Evolutionary conservation across 2,113 vertebrate species (phyloP).

Genomic region (Myrmophylax atrothorax): DNA sequence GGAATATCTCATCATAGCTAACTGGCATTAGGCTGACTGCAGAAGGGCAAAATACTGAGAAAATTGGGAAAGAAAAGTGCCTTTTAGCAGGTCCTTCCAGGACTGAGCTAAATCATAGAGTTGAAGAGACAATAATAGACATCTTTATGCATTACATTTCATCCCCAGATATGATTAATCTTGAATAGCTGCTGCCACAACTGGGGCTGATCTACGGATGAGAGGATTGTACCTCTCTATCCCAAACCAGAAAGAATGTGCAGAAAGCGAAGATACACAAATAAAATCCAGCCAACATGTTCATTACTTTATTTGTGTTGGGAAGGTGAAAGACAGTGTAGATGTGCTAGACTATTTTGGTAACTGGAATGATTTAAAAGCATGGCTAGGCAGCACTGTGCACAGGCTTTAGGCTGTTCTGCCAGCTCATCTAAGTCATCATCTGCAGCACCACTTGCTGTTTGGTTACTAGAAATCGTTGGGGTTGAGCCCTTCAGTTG

Average conservation of each 20-base stretch:
- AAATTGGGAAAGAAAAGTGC: background rate
- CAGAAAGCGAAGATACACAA: background rate
- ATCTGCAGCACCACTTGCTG: background rate
- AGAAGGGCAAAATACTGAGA: background rate
- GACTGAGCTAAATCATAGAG: background rate
- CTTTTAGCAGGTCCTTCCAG: background rate
- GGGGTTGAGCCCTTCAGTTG: background rate
- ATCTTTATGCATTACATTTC: background rate
- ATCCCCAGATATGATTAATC: background rate
- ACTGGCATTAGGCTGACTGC: background rate
- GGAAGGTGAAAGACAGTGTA: slow-evolving; percentile 30
- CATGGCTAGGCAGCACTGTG: background rate
- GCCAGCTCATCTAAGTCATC: slow-evolving; percentile 18
- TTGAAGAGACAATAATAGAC: background rate
- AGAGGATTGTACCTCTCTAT: background rate
- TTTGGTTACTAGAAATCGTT: background rate
- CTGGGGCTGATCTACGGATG: background rate
- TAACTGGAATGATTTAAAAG: slow-evolving; percentile 16
- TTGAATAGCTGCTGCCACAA: background rate
- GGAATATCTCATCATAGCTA: background rate
- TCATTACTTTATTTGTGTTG: slow-evolving; percentile 42
- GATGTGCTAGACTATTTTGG: slow-evolving; percentile 19
- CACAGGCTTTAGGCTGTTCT: background rate
- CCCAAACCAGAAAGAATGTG: background rate
- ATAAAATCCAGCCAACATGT: background rate